phyloP scores from a whole-genome alignment of 2,113 vertebrate genomes.

The Thermophis baileyi region DNA sequence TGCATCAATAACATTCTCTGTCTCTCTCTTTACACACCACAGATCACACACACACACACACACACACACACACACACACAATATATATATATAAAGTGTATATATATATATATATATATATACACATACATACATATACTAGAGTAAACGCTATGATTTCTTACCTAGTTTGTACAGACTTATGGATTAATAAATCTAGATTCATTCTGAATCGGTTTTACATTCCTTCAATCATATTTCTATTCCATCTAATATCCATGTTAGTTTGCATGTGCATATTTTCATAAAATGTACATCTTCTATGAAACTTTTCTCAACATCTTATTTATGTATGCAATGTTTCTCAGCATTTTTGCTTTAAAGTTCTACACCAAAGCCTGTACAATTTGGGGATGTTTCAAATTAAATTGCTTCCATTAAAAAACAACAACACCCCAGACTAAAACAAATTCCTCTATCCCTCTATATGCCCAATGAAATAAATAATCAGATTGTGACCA shows the following conservation, averaged over 20 bases:
- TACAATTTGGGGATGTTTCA: neutral
- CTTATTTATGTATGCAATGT: neutral
- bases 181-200: neutral
- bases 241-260: neutral
- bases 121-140: too few species aligned
- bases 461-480: neutral
- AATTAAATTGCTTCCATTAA: neutral
- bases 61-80: too few species aligned
- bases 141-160: neutral
- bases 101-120: too few species aligned
- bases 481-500: neutral
- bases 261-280: neutral
- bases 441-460: neutral
- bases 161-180: neutral
- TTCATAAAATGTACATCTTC: neutral
- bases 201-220: neutral
- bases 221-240: neutral
- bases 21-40: too few species aligned
- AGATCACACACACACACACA: too few species aligned
- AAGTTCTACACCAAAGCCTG: neutral
- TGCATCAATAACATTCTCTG: too few species aligned
- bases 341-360: neutral
- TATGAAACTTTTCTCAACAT: neutral
- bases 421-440: neutral
- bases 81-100: too few species aligned